A percentile compares a stretch with the other conserved stretches of the same genome.
These are phyloP conservation scores for Terrapene triunguis DNA, from an alignment of 2,113 vertebrate genomes.

Conservation along the genomic window DNA sequence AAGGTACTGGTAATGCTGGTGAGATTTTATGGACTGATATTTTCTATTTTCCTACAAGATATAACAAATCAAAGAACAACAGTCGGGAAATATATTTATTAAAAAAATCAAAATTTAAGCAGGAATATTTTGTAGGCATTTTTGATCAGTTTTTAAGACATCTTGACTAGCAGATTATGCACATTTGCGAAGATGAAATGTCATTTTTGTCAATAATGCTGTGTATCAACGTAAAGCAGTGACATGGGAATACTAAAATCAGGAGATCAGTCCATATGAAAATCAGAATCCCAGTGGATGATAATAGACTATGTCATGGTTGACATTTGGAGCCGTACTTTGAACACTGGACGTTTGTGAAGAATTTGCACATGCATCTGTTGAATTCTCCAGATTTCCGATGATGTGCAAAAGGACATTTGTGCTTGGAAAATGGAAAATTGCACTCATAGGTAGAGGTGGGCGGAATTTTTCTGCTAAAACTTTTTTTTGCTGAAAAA, in stretches of 20 bases:
- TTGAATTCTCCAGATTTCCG: neutral
- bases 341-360: neutral
- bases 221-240: neutral
- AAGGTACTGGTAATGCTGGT: neutral
- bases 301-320: neutral
- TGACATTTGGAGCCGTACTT: rapidly evolving
- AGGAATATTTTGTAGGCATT: rapidly evolving
- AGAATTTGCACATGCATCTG: neutral
- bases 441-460: neutral
- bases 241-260: neutral
- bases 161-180: neutral
- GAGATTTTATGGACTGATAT: neutral
- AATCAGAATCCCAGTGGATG: neutral
- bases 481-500: too few species aligned
- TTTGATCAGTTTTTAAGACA: neutral
- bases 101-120: neutral
- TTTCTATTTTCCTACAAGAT: neutral
- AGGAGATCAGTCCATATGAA: neutral
- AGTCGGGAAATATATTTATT: neutral
- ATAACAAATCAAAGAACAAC: neutral
- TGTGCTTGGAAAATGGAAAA: neutral
- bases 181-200: neutral
- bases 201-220: neutral
- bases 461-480: too few species aligned
- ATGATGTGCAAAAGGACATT: neutral